phyloP scores from a whole-genome alignment of 2,888 invertebrate species.

The Coremacera marginata region DNA sequence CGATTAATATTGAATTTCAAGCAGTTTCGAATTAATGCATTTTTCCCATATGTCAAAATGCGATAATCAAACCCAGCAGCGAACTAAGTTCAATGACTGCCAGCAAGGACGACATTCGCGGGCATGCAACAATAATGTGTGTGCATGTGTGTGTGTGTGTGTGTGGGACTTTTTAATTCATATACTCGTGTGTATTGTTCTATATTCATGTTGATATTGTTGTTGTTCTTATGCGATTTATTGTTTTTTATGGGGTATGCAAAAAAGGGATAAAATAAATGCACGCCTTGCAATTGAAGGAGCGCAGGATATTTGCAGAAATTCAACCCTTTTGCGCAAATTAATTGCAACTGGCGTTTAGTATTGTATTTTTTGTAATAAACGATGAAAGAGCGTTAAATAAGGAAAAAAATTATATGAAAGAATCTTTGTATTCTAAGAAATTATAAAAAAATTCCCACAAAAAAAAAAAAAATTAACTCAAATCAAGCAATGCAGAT shows the following conservation, averaged over 20 bases:
- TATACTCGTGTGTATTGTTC: not conserved
- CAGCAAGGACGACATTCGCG: conserved; percentile 52
- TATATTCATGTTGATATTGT: not conserved
- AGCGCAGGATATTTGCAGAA: conserved; percentile 30
- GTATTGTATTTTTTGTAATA: not conserved
- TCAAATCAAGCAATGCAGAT: too few relatives aligned
- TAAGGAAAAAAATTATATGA: not conserved
- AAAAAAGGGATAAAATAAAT: conserved; percentile 3
- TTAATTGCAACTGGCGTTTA: conserved; percentile 33
- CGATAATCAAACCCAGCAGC: conserved; percentile 40
- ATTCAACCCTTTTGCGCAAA: conserved; percentile 23
- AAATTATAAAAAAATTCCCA: conserved; percentile 11
- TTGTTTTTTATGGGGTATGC: not conserved
- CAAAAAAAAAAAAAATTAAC: not conserved
- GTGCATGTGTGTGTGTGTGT: not conserved
- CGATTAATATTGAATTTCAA: conserved; percentile 37
- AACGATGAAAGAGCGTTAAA: not conserved
- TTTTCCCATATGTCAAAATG: conserved; percentile 14
- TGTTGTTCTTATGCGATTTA: not conserved
- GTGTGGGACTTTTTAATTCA: not conserved
- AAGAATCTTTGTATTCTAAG: conserved; percentile 5
- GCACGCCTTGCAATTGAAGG: conserved; percentile 23
- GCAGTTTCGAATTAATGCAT: conserved; percentile 6
- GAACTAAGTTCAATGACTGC: conserved; percentile 54
- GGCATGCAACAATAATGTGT: not conserved